A percentile compares a stretch with the other conserved stretches of the same genome.
Conservation (phyloP, 2,888 invertebrate species). For the Polylopha cassiicola region DNA sequence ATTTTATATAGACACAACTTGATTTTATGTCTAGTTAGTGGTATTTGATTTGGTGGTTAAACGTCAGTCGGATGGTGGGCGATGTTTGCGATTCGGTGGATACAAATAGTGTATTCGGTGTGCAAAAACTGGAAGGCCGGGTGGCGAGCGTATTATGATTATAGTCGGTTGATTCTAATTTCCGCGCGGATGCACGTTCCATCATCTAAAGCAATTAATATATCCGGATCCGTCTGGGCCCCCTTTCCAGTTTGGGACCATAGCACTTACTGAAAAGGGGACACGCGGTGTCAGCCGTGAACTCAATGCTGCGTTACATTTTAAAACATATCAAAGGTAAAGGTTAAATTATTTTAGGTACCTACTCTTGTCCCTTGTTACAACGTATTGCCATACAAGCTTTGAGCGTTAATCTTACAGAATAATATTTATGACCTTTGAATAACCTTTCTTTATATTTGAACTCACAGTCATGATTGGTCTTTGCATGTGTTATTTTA, state of each 20-base stretch:
- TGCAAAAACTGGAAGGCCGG: conserved; percentile 15
- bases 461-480: too few species aligned
- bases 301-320: conserved; percentile 6
- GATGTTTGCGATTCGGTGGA: background rate
- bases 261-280: conserved; percentile 24
- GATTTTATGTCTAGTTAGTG: conserved; percentile 14
- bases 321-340: too few species aligned
- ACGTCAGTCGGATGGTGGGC: too few species aligned
- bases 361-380: too few species aligned
- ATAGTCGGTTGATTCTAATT: conserved; percentile 48
- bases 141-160: conserved; percentile 20
- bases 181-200: conserved; percentile 54
- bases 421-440: too few species aligned
- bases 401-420: too few species aligned
- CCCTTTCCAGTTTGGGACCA: conserved; percentile 29
- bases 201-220: conserved; percentile 50
- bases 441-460: too few species aligned
- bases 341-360: too few species aligned
- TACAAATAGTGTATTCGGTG: background rate
- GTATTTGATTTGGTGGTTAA: background rate
- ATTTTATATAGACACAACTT: conserved; percentile 34
- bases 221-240: conserved; percentile 42
- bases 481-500: too few species aligned
- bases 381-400: too few species aligned
- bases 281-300: conserved; percentile 5